A percentile compares a stretch with the other conserved stretches of the same genome.
Conservation (phyloP, 1,140 invertebrate genomes). For the Cydia splendana region DNA sequence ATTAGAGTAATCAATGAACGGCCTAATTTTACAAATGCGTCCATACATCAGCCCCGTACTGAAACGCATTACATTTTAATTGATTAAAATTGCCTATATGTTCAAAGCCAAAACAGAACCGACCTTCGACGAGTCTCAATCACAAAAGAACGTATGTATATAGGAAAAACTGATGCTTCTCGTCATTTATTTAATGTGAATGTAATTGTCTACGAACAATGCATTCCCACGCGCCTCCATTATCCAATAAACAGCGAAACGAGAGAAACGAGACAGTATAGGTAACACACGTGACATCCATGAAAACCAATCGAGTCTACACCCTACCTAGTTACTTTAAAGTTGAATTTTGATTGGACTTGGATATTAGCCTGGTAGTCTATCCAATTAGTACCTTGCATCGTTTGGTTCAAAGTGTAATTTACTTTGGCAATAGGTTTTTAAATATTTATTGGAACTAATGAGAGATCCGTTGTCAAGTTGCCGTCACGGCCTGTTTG, state of each 20-base stretch:
- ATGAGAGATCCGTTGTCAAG: not conserved
- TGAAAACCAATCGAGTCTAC: not conserved
- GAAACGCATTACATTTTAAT: not conserved
- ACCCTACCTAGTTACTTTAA: not conserved
- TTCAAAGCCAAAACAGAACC: not conserved
- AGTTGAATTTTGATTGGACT: not conserved
- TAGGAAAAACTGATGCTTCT: not conserved
- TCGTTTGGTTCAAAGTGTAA: not conserved
- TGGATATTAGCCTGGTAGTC: not conserved
- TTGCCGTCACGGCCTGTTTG: not conserved
- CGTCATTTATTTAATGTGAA: not conserved
- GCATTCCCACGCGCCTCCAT: slow-evolving; percentile 4
- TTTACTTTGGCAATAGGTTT: not conserved
- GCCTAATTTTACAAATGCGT: not conserved
- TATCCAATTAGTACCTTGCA: not conserved
- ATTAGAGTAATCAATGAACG: not conserved
- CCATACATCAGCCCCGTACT: not conserved
- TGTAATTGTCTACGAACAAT: not conserved
- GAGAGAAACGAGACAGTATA: not conserved
- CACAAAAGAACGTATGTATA: not conserved
- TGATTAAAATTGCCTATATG: not conserved
- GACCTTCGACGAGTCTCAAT: not conserved
- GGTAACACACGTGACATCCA: not conserved
- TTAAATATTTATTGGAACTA: slow-evolving; percentile 3
- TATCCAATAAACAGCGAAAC: slow-evolving; percentile 7